Conservation (phyloP, 1,140 invertebrate species). For the Pomacea maculata region DNA sequence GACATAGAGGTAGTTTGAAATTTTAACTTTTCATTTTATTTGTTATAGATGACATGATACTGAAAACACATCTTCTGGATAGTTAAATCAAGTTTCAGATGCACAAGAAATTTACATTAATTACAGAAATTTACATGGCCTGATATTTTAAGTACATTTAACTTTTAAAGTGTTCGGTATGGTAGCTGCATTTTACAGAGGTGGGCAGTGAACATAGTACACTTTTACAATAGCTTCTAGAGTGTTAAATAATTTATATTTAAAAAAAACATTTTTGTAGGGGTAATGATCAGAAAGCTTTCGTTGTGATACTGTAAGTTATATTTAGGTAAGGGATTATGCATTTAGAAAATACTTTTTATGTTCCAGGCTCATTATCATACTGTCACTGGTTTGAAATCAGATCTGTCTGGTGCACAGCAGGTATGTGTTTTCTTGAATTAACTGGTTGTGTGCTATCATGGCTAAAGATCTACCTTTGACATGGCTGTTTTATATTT, state of each 20-base stretch:
- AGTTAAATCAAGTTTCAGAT: not conserved
- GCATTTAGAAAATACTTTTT: not conserved
- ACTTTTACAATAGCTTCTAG: too few relatives aligned
- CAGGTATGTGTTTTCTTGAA: constrained; percentile 32
- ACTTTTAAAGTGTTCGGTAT: too few relatives aligned
- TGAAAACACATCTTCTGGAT: not conserved
- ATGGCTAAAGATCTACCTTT: not conserved
- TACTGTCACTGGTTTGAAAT: constrained; percentile 84
- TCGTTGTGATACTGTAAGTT: too few relatives aligned
- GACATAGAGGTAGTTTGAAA: constrained; percentile 66
- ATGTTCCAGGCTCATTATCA: constrained; percentile 78
- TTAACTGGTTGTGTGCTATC: not conserved
- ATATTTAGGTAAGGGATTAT: too few relatives aligned
- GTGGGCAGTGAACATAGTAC: not conserved
- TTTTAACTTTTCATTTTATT: not conserved
- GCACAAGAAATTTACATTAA: not conserved
- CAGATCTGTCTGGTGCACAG: constrained; percentile 79
- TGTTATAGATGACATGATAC: not conserved
- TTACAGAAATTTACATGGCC: too few relatives aligned
- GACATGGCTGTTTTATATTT: not conserved
- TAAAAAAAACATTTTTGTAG: too few relatives aligned
- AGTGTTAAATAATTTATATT: too few relatives aligned
- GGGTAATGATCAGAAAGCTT: too few relatives aligned
- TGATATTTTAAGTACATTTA: too few relatives aligned
- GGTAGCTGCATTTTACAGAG: not conserved